phyloP scores from a whole-genome alignment of 2,113 vertebrate species.

The Lophochroa leadbeateri region DNA sequence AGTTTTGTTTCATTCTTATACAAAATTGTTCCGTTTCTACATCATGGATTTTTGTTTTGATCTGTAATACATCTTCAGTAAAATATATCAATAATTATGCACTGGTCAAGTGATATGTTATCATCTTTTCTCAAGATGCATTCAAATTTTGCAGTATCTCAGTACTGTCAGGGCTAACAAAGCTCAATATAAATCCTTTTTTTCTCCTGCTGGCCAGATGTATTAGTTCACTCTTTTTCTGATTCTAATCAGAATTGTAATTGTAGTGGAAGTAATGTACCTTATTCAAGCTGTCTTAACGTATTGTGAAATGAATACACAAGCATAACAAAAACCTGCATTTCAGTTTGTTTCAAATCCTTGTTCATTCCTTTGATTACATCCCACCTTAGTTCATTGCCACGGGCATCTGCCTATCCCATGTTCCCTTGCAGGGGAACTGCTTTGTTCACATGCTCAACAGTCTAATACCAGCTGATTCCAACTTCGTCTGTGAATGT shows the following conservation, averaged over 20 bases:
- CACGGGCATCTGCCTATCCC: rapidly evolving
- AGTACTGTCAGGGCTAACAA: background rate
- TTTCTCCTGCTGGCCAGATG: background rate
- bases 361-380: background rate
- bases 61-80: background rate
- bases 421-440: background rate
- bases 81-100: background rate
- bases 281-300: background rate
- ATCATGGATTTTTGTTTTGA: background rate
- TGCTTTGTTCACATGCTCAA: background rate
- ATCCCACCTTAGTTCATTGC: background rate
- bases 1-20: background rate
- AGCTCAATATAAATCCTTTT: background rate
- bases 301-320: background rate
- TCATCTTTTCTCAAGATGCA: background rate
- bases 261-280: background rate
- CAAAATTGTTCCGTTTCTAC: background rate
- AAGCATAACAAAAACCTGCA: background rate
- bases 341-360: background rate
- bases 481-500: background rate
- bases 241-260: too few species aligned
- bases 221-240: background rate
- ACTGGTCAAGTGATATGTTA: background rate
- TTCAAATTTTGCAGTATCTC: background rate
- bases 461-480: background rate